Conservation (phyloP, 2,888 invertebrate genomes). For the Microplitis deprimator region DNA sequence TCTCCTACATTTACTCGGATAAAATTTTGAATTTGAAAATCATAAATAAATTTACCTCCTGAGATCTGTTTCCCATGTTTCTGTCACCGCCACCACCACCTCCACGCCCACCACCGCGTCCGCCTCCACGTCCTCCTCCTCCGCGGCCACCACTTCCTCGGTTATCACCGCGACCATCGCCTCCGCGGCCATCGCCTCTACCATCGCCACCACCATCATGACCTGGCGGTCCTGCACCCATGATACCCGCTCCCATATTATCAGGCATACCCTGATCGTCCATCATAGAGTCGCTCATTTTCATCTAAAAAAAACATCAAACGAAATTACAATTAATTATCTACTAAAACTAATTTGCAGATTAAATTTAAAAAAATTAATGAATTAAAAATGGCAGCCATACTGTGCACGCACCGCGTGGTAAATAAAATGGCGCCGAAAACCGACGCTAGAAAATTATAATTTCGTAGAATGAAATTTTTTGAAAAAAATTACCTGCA, state of each 20-base stretch:
- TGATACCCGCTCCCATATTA: conserved; percentile 36
- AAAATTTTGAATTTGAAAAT: no score
- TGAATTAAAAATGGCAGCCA: conserved; percentile 1
- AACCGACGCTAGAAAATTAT: not conserved
- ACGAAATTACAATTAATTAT: no score
- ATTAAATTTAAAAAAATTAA: conserved; percentile 6
- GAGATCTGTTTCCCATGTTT: not conserved
- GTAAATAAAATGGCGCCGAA: conserved; percentile 39
- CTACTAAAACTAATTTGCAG: conserved; percentile 8
- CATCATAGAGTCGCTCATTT: conserved; percentile 67
- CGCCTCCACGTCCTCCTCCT: conserved; percentile 56
- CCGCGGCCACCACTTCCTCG: conserved; percentile 63
- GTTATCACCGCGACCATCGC: conserved; percentile 59
- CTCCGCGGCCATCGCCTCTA: conserved; percentile 57
- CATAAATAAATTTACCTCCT: not conserved
- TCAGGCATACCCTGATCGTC: conserved; percentile 48
- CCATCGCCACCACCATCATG: conserved; percentile 53
- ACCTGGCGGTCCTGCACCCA: conserved; percentile 52
- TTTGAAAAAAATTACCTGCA: conserved; percentile 34
- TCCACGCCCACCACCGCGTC: conserved; percentile 63
- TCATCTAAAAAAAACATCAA: conserved; percentile 56
- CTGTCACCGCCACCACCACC: conserved; percentile 59
- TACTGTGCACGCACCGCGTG: conserved; percentile 5
- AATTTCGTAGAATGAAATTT: conserved; percentile 3
- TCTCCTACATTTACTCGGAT: no score